phyloP scores from a whole-genome alignment of 1,140 invertebrate species.

The Zaprionus kolodkinae region DNA sequence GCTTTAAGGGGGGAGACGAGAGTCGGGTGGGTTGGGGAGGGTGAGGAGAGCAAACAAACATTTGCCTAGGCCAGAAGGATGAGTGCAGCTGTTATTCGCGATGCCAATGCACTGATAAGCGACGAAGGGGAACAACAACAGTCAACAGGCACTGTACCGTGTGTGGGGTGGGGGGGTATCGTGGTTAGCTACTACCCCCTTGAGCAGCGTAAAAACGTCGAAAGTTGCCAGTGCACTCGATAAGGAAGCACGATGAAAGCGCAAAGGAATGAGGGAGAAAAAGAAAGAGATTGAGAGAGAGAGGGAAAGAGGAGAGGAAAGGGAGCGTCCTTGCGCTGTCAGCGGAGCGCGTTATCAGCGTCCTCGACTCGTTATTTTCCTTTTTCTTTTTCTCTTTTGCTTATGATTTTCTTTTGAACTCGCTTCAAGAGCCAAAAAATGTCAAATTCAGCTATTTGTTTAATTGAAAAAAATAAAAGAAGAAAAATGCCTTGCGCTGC shows the following conservation, averaged over 20 bases:
- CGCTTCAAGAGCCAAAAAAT: slow-evolving; percentile 53
- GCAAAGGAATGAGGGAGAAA: not conserved
- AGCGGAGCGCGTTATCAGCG: not conserved
- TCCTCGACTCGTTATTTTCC: slow-evolving; percentile 64
- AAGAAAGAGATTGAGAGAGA: too few relatives aligned
- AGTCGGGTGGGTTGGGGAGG: too few relatives aligned
- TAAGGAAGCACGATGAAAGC: slow-evolving; percentile 8
- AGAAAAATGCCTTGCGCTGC: slow-evolving; percentile 14
- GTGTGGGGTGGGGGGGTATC: too few relatives aligned
- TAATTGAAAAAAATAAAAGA: slow-evolving; percentile 74
- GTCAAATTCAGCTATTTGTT: slow-evolving; percentile 82
- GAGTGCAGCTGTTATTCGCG: slow-evolving; percentile 48
- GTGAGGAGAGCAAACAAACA: slow-evolving; percentile 48
- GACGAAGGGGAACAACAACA: not conserved
- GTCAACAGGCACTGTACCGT: slow-evolving; percentile 13
- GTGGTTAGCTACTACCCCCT: not conserved
- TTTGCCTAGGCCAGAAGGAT: slow-evolving; percentile 51
- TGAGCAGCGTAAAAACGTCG: not conserved
- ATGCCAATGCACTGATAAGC: slow-evolving; percentile 68
- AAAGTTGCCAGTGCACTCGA: slow-evolving; percentile 25
- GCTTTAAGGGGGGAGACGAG: slow-evolving; percentile 41
- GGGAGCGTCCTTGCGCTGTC: slow-evolving; percentile 35
- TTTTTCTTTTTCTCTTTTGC: slow-evolving; percentile 27
- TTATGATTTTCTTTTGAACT: slow-evolving; percentile 78
- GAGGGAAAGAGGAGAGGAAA: not conserved